These are phyloP conservation scores for Drosophila nigrodunni DNA, from an alignment of 1,140 invertebrate species.

Conservation along the genomic window DNA sequence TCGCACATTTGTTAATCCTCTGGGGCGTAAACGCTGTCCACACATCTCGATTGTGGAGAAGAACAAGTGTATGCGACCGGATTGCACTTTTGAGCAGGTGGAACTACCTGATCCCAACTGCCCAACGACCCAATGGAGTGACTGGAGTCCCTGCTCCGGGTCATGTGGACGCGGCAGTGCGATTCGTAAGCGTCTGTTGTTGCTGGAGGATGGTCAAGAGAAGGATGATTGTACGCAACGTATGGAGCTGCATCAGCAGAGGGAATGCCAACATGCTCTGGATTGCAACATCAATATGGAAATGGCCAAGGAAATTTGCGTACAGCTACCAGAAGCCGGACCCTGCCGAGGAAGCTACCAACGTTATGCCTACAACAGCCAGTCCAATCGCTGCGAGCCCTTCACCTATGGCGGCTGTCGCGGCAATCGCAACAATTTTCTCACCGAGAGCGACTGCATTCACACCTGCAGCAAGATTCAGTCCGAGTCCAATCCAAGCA, in stretches of 20 bases:
- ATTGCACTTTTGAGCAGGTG: conserved; percentile 86
- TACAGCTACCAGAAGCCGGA: conserved; percentile 89
- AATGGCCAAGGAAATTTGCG: conserved; percentile 92
- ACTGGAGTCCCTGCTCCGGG: conserved; percentile 90
- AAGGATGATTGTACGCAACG: conserved; percentile 86
- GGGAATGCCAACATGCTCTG: conserved; percentile 87
- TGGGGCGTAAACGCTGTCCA: conserved; percentile 91
- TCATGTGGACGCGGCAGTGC: conserved; percentile 89
- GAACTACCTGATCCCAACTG: conserved; percentile 87
- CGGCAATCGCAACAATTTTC: conserved; percentile 95
- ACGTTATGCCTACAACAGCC: conserved; percentile 92
- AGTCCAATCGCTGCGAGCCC: conserved; percentile 90
- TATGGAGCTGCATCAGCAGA: conserved; percentile 88
- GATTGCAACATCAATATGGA: conserved; percentile 90
- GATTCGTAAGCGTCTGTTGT: conserved; percentile 89
- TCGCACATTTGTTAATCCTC: conserved; percentile 89
- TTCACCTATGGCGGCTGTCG: conserved; percentile 96
- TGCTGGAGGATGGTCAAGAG: conserved; percentile 87
- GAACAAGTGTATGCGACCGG: conserved; percentile 90
- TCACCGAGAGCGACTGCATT: conserved; percentile 90
- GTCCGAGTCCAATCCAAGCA: neutral
- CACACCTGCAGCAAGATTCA: conserved; percentile 86
- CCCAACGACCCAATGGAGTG: conserved; percentile 89
- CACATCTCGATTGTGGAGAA: conserved; percentile 90
- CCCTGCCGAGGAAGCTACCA: conserved; percentile 93